These are phyloP conservation scores for Lasioglossum lativentre DNA, from an alignment of 2,888 invertebrate species.

Conservation along the genomic window DNA sequence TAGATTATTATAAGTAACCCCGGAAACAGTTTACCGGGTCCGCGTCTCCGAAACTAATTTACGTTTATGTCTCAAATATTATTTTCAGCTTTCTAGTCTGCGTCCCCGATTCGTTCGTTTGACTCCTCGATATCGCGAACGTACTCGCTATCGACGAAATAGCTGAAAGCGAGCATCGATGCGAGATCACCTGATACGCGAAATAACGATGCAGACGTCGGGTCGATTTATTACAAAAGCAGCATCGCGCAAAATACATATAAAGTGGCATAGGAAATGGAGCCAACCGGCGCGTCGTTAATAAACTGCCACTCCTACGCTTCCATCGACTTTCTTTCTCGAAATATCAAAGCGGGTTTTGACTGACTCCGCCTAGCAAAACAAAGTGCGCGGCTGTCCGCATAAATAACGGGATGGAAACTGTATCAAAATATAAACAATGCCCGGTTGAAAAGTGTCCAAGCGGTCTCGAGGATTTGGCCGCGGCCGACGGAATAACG, in stretches of 20 bases:
- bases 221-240: constrained; percentile 27
- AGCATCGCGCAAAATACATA: constrained; percentile 15
- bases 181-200: background rate
- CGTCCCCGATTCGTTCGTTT: background rate
- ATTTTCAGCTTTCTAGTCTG: background rate
- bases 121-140: background rate
- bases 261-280: background rate
- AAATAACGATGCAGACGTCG: background rate
- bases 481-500: constrained; percentile 2
- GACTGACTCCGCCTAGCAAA: background rate
- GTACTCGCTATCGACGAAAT: constrained; percentile 1
- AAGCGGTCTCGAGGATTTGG: constrained; percentile 31
- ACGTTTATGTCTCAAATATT: background rate
- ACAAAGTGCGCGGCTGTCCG: constrained; percentile 24
- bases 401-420: constrained; percentile 15
- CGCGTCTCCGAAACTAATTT: background rate
- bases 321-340: constrained; percentile 26
- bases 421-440: constrained; percentile 49
- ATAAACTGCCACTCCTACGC: constrained; percentile 18
- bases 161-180: constrained; percentile 35
- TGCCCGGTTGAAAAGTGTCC: constrained; percentile 48
- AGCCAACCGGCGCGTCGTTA: background rate
- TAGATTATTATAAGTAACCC: background rate
- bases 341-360: constrained; percentile 41
- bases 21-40: background rate